Evolutionary conservation across 2,797 vertebrate genomes (phyloP), one percentile per base, ranked within the genome.

Genomic region (Phrynocephalus guinanensis): DNA sequence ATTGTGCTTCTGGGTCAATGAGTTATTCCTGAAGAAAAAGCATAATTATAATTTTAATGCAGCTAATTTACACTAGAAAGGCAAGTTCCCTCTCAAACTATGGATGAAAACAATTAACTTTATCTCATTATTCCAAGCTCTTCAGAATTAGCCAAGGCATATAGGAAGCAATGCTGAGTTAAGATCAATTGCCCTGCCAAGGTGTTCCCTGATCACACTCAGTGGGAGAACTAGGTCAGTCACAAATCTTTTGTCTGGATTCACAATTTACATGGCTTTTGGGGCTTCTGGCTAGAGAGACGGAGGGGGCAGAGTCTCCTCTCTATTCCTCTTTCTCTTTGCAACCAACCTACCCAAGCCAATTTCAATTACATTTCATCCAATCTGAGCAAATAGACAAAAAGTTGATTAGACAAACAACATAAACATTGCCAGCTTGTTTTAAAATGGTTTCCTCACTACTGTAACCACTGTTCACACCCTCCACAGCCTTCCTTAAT

Each of bases 1-100:
- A 70, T 90, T 63, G 60, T 63, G 60, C 60, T 92, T 94, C 90
- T 95, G 96, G 83, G 87, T 80, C 94, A 89, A 0, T 3, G 26
- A 92, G 82, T 79, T 91, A 22, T 87, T 82, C 82, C 91, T 91
- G 86, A 91, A 91, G 77, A 90, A 93, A 95, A 96, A 93, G 79
- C 52, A 85, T 92, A 95, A 94, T 95, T 93, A 95, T 79, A 89
- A 90, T 86, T 95, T 94, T 94, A 91, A 91, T 71, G 15, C 6
- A 79, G 22, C 16, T 60, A 15, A 72, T 82, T 82, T 82, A 50
- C 48, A 50, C n/a, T 71, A 60, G 22, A 56, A 84, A 73, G 9
- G 33, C 66, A 71, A 50, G 13, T 0, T 52, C 33, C 15, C 20
- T 70, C 63, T 38, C 63, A 85, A 67, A 86, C 44, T 60, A 70